Evolutionary conservation across 2,888 invertebrate genomes (phyloP).

Genomic region (Polyommatus icarus): DNA sequence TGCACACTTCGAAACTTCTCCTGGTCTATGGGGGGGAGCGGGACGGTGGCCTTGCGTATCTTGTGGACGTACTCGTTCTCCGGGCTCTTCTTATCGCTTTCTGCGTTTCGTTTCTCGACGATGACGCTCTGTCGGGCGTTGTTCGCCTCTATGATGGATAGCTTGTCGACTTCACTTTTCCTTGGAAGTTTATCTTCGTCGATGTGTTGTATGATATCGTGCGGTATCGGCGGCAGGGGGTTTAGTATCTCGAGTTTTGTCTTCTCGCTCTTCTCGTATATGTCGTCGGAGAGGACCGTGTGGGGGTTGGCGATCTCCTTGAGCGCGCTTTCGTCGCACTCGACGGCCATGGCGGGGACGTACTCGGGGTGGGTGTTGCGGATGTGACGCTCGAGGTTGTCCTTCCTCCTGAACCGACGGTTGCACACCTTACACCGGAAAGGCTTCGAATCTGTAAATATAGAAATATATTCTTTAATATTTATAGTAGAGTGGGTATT

Average conservation of each 20-base stretch:
- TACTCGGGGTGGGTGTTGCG: constrained; percentile 86
- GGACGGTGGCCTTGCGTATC: constrained; percentile 65
- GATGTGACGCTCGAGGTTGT: constrained; percentile 88
- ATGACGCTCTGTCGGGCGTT: constrained; percentile 73
- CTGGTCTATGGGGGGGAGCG: constrained; percentile 67
- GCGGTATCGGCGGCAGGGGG: constrained; percentile 64
- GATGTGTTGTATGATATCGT: constrained; percentile 62
- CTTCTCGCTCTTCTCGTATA: constrained; percentile 57
- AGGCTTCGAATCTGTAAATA: constrained; percentile 81
- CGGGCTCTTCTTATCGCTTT: constrained; percentile 48
- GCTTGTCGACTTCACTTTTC: constrained; percentile 53
- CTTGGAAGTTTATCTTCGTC: constrained; percentile 38
- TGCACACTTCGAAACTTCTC: constrained; percentile 58
- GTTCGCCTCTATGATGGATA: constrained; percentile 71
- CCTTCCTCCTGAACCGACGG: constrained; percentile 86
- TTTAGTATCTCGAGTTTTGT: constrained; percentile 59
- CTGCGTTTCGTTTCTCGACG: constrained; percentile 55
- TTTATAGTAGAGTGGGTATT: background rate
- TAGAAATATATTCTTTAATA: background rate
- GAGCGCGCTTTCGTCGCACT: constrained; percentile 60
- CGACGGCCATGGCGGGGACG: constrained; percentile 58
- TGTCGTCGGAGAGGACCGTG: constrained; percentile 37
- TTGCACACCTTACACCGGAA: constrained; percentile 87
- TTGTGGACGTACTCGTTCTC: constrained; percentile 66
- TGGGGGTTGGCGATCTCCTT: constrained; percentile 47